Evolutionary conservation across 2,113 vertebrate genomes (phyloP), one percentile per base, ranked within the genome.

Genomic region (Pogona vitticeps): DNA sequence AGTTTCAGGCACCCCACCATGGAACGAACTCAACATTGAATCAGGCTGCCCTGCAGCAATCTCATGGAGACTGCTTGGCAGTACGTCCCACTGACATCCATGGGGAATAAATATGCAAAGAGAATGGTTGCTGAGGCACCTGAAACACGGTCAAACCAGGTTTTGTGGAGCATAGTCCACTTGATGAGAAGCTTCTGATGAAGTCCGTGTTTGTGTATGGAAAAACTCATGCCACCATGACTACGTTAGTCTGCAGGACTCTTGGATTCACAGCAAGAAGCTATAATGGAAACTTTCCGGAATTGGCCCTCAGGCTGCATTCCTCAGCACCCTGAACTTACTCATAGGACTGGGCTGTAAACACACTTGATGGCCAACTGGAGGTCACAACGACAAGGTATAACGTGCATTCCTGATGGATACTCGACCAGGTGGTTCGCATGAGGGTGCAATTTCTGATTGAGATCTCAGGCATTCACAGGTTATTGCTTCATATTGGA

Each of bases 271-370:
- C 65, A 20, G 63, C 17, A 56, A 70, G 80, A 68, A n/a, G 28
- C 31, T 46, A 68, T 52, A 52, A 20, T 82, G 65, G 80, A 70
- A 70, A 52, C 65, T 56, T n/a, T 56, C 68, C 31, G 65, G 80
- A 82, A 82, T 70, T 70, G 65, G 18, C 65, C 80, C 65, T 56
- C 3, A 81, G 65, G 80, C 31, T 68, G 63, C 63, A 81, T 81
- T 81, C 80, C 80, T 0, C 52, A 33, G 65, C 20, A 70, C 28
- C 26, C 65, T 33, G 31, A 56, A 52, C 4, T 70, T 82, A 82
- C 80, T 70, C 80, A 68, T 70, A n/a, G 40, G 80, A 52, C 46
- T 81, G 40, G 63, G 31, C 31, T 81, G 80, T 81, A 81, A 81
- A 82, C 42, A 82, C 40, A 52, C n/a, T 70, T 14, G 42, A 82